Evolutionary conservation across 64 coral and sea anemone species (phyloP), one percentile per base, ranked within the genome.

Genomic region (Porites lutea): DNA sequence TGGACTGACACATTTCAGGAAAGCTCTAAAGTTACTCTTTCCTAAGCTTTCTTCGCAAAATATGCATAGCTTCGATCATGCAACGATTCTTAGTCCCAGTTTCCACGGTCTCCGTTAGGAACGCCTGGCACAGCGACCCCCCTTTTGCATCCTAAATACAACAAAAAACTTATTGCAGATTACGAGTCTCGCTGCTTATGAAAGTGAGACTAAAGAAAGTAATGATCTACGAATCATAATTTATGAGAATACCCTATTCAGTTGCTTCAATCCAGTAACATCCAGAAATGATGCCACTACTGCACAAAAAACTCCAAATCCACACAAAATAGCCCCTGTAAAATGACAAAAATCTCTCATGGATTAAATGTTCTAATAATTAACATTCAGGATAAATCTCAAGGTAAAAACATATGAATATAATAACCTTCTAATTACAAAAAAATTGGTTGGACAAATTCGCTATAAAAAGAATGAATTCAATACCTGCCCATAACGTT

Each of bases 401-500:
- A 46, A 7, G 27, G 27, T 37, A 37, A 37, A 37, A 37, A 37
- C 27, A 0, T 37, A 37, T 37, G 27, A 37, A 37, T 1, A 37
- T 37, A 37, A 1, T 37, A 37, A 37, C 27, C 27, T 37, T 37
- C 20, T 27, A 13, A 21, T 73, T 46, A 8, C 1, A 27, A 9
- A 10, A 10, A 27, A 57, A 57, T 57, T 9, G 8, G 47, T 12
- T 57, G 5, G 4, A 15, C 75, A 78, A 52, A 52, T 9, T 48
- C 13, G 21, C 8, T 57, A 7, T 9, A 57, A 57, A 4, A 14
- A n/a, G 0, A 13, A 23, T 61, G 20, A 46, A 11, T 59, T 21
- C 7, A 15, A 53, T 82, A 98, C 96, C 96, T 98, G 89, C 96
- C 96, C 92, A 98, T 48, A 98, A 82, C 11, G 93, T 88, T 76